Evolutionary conservation across 2,113 vertebrate genomes (phyloP).

Genomic region (Osmerus mordax): DNA sequence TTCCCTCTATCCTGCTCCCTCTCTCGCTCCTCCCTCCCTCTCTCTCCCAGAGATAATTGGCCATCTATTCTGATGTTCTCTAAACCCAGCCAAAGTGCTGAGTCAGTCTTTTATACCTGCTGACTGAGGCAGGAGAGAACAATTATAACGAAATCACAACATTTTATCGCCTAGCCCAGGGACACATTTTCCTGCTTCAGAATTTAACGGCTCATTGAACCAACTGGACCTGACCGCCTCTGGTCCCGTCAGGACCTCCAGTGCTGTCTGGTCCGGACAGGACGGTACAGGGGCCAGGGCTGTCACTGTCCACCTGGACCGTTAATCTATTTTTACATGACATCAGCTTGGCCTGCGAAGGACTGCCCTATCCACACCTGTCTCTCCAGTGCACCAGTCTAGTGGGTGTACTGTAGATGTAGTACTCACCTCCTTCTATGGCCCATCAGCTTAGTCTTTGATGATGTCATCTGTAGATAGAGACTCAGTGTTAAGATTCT

Average conservation of each 20-base stretch:
- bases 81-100: slow-evolving; percentile 33
- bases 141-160: background rate
- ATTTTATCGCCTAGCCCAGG: background rate
- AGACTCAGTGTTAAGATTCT: too few relatives aligned
- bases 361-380: background rate
- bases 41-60: slow-evolving; percentile 47
- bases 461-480: background rate
- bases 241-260: too few relatives aligned
- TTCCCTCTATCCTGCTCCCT: slow-evolving; percentile 7
- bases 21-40: background rate
- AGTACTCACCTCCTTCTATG: too few relatives aligned
- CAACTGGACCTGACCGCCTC: too few relatives aligned
- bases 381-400: too few relatives aligned
- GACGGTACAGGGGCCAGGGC: background rate
- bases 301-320: too few relatives aligned
- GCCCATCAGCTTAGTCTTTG: background rate
- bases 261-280: slow-evolving; percentile 18
- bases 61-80: slow-evolving; percentile 52
- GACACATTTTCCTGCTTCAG: slow-evolving; percentile 18
- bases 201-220: background rate
- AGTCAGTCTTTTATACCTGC: slow-evolving; percentile 54
- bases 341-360: background rate
- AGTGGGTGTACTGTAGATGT: too few relatives aligned
- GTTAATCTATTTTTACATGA: slow-evolving; percentile 3
- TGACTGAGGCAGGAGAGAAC: slow-evolving; percentile 37